Conservation (phyloP, 1,140 invertebrate species). For the Zaprionus lachaisei region DNA sequence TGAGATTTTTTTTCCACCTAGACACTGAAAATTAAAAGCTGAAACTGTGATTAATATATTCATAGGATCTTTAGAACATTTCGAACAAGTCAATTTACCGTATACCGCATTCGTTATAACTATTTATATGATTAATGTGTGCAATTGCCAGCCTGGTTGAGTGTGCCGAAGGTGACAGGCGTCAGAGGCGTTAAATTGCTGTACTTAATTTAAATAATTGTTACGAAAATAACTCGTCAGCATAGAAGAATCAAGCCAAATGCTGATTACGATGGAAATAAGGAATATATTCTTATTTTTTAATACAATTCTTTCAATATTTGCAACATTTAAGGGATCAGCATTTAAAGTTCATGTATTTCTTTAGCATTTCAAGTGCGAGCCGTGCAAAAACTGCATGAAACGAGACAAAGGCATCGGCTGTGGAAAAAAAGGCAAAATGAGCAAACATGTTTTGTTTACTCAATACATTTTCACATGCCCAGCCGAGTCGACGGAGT, state of each 20-base stretch:
- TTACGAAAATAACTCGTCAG: not conserved
- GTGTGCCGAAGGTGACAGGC: constrained; percentile 60
- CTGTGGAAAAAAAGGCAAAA: constrained; percentile 42
- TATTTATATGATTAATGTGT: constrained; percentile 46
- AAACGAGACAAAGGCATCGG: constrained; percentile 51
- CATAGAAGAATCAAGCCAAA: not conserved
- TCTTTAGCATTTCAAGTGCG: constrained; percentile 27
- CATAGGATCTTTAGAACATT: constrained; percentile 23
- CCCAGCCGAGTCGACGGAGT: not conserved
- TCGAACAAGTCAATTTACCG: constrained; percentile 57
- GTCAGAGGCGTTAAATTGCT: constrained; percentile 70
- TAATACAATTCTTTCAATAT: not conserved
- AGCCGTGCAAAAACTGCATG: constrained; percentile 35
- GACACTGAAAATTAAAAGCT: constrained; percentile 15
- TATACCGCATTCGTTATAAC: constrained; percentile 1
- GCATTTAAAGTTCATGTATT: not conserved
- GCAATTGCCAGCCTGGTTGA: constrained; percentile 50
- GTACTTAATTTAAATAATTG: constrained; percentile 47
- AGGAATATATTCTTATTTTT: no score
- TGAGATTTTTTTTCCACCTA: constrained; percentile 10
- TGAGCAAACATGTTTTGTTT: constrained; percentile 57
- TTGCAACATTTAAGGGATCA: not conserved
- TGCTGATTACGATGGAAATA: not conserved
- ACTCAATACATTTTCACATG: constrained; percentile 64
- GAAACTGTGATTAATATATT: constrained; percentile 40